Percentiles rank a stretch among this genome's conserved stretches.
Conservation (phyloP, 2,888 invertebrate species). For the Neelides folsomi region DNA sequence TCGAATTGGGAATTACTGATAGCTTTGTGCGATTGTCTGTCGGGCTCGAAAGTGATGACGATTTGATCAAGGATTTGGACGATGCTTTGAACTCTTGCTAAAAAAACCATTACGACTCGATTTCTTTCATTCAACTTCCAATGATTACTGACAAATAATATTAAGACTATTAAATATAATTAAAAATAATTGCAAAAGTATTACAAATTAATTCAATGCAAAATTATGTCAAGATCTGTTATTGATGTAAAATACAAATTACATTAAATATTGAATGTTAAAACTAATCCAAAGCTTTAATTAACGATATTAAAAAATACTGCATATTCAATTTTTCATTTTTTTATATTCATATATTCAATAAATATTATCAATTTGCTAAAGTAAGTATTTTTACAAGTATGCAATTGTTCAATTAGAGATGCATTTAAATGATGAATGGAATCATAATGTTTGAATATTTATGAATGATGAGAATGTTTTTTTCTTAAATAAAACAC, state of each 20-base stretch:
- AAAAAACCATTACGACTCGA: constrained; percentile 1
- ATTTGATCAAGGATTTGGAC: constrained; percentile 69
- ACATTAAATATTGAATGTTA: too few relatives aligned
- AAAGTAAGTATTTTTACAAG: too few relatives aligned
- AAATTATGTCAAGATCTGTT: too few relatives aligned
- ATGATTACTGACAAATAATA: neutral
- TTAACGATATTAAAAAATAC: neutral
- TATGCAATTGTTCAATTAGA: too few relatives aligned
- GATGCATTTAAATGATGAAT: too few relatives aligned
- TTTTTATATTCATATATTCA: too few relatives aligned
- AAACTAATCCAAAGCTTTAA: neutral
- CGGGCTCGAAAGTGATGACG: constrained; percentile 74
- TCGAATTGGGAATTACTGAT: constrained; percentile 64
- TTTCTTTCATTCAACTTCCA: neutral
- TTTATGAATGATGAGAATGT: too few relatives aligned
- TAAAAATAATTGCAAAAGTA: neutral
- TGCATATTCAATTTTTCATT: too few relatives aligned
- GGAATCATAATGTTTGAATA: too few relatives aligned
- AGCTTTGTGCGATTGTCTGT: constrained; percentile 74
- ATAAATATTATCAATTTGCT: too few relatives aligned
- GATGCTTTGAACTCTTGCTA: constrained; percentile 52
- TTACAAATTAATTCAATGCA: too few relatives aligned
- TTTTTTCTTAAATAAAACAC: neutral
- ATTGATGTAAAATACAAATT: too few relatives aligned
- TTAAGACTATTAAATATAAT: neutral